Evolutionary conservation across 2,888 invertebrate genomes (phyloP).

Genomic region (Lumbricus terrestris): DNA sequence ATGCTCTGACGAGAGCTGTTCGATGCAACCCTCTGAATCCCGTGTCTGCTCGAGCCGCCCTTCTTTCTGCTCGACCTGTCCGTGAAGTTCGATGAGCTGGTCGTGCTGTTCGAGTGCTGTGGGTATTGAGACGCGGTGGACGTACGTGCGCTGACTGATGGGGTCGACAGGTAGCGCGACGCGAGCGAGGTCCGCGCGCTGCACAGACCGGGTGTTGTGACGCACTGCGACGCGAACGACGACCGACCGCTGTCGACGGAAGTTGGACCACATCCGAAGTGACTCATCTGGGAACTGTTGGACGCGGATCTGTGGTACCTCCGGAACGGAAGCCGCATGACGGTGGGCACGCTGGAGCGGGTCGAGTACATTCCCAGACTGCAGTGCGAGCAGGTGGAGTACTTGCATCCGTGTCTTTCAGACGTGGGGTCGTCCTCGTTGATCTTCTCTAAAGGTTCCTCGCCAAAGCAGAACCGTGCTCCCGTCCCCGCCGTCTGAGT

Average conservation of each 20-base stretch:
- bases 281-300: slow-evolving; percentile 10
- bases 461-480: background rate
- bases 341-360: slow-evolving; percentile 24
- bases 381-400: slow-evolving; percentile 18
- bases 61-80: background rate
- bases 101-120: background rate
- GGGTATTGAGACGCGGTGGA: slow-evolving; percentile 6
- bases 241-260: slow-evolving; percentile 21
- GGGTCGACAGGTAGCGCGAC: background rate
- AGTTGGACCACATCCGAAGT: slow-evolving; percentile 16
- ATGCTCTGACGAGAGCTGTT: slow-evolving; percentile 8
- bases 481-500: background rate
- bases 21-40: slow-evolving; percentile 3
- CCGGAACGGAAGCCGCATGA: slow-evolving; percentile 6
- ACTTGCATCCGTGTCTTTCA: background rate
- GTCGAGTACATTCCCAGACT: background rate
- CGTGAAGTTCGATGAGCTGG: background rate
- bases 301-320: background rate
- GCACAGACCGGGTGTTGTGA: background rate
- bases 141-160: background rate
- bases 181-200: background rate
- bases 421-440: background rate
- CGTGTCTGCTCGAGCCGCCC: background rate
- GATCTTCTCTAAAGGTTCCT: background rate
- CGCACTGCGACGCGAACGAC: slow-evolving; percentile 19